phyloP scores from a whole-genome alignment of 2,888 invertebrate genomes.

The Drosophila demipolita region DNA sequence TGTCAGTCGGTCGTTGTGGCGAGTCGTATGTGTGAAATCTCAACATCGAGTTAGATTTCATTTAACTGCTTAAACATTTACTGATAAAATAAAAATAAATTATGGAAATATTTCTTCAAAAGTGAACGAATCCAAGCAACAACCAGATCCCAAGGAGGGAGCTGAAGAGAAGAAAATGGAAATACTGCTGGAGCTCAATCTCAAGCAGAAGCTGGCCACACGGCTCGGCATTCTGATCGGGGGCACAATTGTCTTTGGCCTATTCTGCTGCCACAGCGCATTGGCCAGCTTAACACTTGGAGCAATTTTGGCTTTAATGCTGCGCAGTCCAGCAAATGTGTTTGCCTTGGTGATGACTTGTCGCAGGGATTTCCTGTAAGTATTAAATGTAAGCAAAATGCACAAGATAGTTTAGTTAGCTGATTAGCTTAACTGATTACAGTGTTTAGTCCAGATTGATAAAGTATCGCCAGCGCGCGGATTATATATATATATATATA shows the following conservation, averaged over 20 bases:
- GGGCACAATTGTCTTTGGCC: slow-evolving; percentile 66
- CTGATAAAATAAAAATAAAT: slow-evolving; percentile 26
- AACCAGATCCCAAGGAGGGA: slow-evolving; percentile 31
- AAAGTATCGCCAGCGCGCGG: background rate
- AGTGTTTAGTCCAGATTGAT: background rate
- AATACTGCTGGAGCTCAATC: slow-evolving; percentile 78
- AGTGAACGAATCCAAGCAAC: slow-evolving; percentile 50
- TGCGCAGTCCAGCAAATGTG: slow-evolving; percentile 74
- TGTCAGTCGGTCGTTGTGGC: slow-evolving; percentile 1
- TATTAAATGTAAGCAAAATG: slow-evolving; percentile 1
- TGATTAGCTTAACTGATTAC: background rate
- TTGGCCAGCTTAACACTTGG: slow-evolving; percentile 72
- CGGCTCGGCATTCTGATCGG: slow-evolving; percentile 68
- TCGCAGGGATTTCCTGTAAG: slow-evolving; percentile 81
- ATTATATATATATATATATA: background rate
- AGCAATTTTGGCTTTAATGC: slow-evolving; percentile 74
- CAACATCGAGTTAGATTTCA: slow-evolving; percentile 40
- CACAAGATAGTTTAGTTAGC: background rate
- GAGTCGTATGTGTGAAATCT: background rate
- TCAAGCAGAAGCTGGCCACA: slow-evolving; percentile 80
- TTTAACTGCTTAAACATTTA: background rate
- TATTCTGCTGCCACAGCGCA: slow-evolving; percentile 65
- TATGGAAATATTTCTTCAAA: slow-evolving; percentile 34
- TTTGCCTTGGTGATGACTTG: slow-evolving; percentile 77
- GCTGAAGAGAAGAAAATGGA: slow-evolving; percentile 66